These are phyloP conservation scores for Drosophila falleni DNA, from an alignment of 2,888 invertebrate genomes.

Conservation along the genomic window DNA sequence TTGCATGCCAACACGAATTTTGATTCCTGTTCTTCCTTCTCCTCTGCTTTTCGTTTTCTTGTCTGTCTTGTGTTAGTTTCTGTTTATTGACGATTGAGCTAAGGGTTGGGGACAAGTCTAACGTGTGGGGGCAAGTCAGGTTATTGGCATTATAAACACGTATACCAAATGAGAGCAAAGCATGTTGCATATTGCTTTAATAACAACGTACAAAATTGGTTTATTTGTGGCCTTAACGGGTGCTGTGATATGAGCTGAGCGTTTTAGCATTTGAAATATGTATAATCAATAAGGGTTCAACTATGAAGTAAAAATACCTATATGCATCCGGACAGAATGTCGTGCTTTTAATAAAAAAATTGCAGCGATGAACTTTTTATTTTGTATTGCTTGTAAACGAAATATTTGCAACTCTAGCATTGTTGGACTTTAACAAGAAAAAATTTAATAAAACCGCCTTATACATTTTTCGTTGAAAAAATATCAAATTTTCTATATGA, in stretches of 20 bases:
- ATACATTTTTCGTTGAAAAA: no score
- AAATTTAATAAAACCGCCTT: no score
- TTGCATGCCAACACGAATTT: slow-evolving; percentile 77
- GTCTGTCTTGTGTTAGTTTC: slow-evolving; percentile 52
- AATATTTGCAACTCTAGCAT: no score
- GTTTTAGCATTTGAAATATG: slow-evolving; percentile 9
- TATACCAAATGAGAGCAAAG: slow-evolving; percentile 49
- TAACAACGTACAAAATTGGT: slow-evolving; percentile 70
- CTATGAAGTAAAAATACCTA: background rate
- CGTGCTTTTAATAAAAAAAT: background rate
- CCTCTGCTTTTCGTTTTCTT: background rate
- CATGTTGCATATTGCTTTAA: slow-evolving; percentile 55
- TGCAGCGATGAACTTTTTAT: background rate
- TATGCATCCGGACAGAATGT: background rate
- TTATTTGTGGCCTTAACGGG: slow-evolving; percentile 68
- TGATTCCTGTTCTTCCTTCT: slow-evolving; percentile 44
- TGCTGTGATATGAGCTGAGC: slow-evolving; percentile 39
- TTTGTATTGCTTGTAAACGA: no score
- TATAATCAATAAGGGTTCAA: slow-evolving; percentile 13
- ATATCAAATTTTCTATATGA: no score
- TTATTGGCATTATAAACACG: slow-evolving; percentile 78
- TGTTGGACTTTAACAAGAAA: no score
- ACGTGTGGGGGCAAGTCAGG: slow-evolving; percentile 21
- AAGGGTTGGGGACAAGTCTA: background rate
- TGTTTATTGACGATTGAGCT: slow-evolving; percentile 39